These are phyloP conservation scores for Cydia strobilella DNA, from an alignment of 1,140 invertebrate genomes.

Conservation along the genomic window DNA sequence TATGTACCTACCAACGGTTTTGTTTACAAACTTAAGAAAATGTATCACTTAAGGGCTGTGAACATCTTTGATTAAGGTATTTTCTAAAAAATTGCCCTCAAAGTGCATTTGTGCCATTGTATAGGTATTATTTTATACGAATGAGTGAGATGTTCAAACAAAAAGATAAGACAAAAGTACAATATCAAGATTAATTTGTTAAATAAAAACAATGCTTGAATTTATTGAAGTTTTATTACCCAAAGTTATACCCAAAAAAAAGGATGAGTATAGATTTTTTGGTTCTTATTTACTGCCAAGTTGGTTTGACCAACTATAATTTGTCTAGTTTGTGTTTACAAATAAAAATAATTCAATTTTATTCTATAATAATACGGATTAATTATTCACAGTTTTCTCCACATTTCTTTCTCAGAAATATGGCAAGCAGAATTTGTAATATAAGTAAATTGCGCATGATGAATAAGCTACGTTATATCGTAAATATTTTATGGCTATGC, in stretches of 20 bases:
- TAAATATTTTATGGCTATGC: background rate
- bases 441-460: background rate
- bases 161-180: constrained; percentile 60
- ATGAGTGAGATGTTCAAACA: constrained; percentile 40
- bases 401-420: no score
- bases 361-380: no score
- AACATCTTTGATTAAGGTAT: background rate
- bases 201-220: constrained; percentile 53
- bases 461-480: background rate
- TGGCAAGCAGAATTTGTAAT: no score
- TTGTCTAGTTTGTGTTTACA: no score
- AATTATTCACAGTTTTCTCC: background rate
- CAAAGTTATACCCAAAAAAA: no score
- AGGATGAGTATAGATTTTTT: no score
- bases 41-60: background rate
- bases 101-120: constrained; percentile 65
- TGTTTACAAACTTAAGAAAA: background rate
- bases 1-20: background rate
- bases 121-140: background rate
- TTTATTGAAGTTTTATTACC: constrained; percentile 37
- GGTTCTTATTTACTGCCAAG: no score
- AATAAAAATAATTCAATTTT: no score
- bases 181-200: constrained; percentile 57
- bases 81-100: constrained; percentile 40
- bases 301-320: no score